Evolutionary conservation across 1,140 invertebrate species (phyloP).

Genomic region (Drosophila kepulauana): DNA sequence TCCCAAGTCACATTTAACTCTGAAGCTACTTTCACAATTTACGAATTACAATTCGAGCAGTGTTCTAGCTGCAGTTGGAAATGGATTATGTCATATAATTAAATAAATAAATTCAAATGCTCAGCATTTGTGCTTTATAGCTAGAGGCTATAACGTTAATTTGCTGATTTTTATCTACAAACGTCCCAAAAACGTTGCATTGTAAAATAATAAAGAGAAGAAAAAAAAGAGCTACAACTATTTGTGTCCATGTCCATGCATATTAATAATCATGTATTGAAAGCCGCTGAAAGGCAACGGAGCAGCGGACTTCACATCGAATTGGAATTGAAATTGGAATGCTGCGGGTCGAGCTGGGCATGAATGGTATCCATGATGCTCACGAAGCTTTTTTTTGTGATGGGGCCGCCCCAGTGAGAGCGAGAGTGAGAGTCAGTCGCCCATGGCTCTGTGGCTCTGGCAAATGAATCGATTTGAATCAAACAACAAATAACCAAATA

Average conservation of each 20-base stretch:
- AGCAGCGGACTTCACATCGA: slow-evolving; percentile 12
- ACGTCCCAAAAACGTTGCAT: not conserved
- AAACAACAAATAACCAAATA: slow-evolving; percentile 17
- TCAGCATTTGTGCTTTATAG: not conserved
- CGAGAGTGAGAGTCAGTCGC: slow-evolving; percentile 68
- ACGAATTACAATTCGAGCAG: slow-evolving; percentile 50
- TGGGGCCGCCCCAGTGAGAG: slow-evolving; percentile 23
- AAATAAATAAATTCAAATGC: too few species aligned
- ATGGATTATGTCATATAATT: not conserved
- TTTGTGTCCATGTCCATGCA: slow-evolving; percentile 40
- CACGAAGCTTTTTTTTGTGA: slow-evolving; percentile 4
- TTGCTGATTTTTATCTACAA: not conserved
- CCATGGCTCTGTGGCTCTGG: slow-evolving; percentile 22
- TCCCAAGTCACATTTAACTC: slow-evolving; percentile 8
- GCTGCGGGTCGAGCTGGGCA: slow-evolving; percentile 58
- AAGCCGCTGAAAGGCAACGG: slow-evolving; percentile 44
- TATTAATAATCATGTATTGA: slow-evolving; percentile 50
- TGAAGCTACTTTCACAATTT: slow-evolving; percentile 9
- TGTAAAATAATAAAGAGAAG: not conserved
- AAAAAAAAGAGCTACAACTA: slow-evolving; percentile 2
- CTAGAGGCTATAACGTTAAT: not conserved
- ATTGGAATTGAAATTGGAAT: slow-evolving; percentile 52
- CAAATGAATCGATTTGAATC: slow-evolving; percentile 69
- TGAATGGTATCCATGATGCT: not conserved
- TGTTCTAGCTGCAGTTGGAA: not conserved